Percentiles rank a stretch among this genome's conserved stretches.
phyloP scores from a whole-genome alignment of 2,113 vertebrate species.

The Bos indicus region DNA sequence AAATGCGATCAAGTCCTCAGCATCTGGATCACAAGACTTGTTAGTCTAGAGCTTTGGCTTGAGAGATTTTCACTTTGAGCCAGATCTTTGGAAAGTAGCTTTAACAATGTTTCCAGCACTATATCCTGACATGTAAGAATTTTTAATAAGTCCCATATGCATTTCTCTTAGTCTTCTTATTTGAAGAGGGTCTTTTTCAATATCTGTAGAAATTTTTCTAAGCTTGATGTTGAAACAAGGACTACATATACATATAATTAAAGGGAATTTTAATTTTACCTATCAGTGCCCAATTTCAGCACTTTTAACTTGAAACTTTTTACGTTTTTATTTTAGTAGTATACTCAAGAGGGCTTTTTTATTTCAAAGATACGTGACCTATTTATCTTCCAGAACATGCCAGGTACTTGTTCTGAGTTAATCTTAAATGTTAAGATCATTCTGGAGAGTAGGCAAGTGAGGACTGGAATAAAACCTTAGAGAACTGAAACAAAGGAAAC shows the following conservation, averaged over 20 bases:
- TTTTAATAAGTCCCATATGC: background rate
- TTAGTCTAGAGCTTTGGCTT: constrained; percentile 1
- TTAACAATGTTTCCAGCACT: background rate
- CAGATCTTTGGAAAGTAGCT: background rate
- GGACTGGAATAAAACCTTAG: background rate
- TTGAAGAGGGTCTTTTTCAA: background rate
- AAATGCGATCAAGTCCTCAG: background rate
- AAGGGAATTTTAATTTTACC: constrained; percentile 35
- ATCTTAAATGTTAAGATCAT: constrained; percentile 44
- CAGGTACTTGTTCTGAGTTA: constrained; percentile 33
- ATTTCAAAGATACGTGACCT: constrained; percentile 17
- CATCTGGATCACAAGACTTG: background rate
- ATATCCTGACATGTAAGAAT: background rate
- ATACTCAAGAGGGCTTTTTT: background rate
- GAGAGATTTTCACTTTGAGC: constrained; percentile 21
- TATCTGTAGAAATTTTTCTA: constrained; percentile 30
- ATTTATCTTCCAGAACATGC: constrained; percentile 26
- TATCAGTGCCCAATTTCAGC: background rate
- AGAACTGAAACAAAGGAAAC: background rate
- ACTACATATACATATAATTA: background rate
- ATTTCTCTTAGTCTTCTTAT: constrained; percentile 11
- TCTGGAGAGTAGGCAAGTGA: constrained; percentile 22
- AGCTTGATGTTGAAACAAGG: constrained; percentile 4
- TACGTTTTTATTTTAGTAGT: constrained; percentile 24
- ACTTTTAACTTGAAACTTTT: constrained; percentile 41